Base-by-base conservation (phyloP, 2,113 vertebrate genomes). In the Apteryx owenii region DNA sequence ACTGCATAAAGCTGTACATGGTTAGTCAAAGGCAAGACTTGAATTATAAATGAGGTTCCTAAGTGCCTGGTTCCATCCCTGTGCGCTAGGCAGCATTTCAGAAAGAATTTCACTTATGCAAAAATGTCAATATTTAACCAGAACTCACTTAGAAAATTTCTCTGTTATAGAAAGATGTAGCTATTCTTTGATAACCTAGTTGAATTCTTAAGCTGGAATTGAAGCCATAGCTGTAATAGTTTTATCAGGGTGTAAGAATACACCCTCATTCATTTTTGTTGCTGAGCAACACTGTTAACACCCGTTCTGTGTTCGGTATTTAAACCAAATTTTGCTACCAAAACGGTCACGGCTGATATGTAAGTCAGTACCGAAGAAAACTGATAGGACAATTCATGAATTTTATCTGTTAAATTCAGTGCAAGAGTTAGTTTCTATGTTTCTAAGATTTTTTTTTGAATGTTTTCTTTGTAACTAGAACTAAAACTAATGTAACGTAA, bases 41-140 rank as follows among this genome's bases (percentile, higher is more conserved):
- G 48, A 84, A 62, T 58, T n/a, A 10, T 42, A 48, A 79, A 68
- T 56, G 71, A 89, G 48, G 33, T 68, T 87, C 44, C 58, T 68
- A 3, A 38, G 19, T 77, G 50, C 36, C 58, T 82, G 46, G 5
- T 80, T 91, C 78, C 2, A 1, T 80, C 75, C 78, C 38, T 60
- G 22, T 58, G 94, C 66, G 81, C 54, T 23, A 60, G 36, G 44
- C 66, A 82, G 7, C 23, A 23, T 89, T 80, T 80, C 36, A 46
- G 73, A 69, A 54, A 54, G 38, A 77, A 38, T 66, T 94, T 21
- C 3, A 0, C 77, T 75, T 78, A 23, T 64, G 76, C 42, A 80
- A 79, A 94, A 79, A 58, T 50, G 66, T 94, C 66, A 82, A 42
- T 96, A 85, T 97, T 97, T 94, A 95, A 95, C 44, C 40, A 87